These are phyloP conservation scores for Uria lomvia DNA, from an alignment of 2,113 vertebrate species.

Conservation along the genomic window DNA sequence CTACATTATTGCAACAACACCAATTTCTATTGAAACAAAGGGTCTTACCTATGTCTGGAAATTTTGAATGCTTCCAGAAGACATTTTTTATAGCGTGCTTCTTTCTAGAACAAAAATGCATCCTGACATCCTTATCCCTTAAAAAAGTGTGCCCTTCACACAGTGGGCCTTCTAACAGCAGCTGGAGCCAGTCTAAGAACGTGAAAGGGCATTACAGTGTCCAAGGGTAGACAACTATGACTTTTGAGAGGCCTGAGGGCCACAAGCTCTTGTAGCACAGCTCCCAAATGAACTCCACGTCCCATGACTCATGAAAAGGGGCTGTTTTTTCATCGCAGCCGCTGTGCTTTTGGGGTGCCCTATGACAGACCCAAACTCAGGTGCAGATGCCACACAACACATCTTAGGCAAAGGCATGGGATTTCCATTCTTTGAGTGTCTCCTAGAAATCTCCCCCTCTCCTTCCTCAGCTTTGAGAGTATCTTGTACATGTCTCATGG, in stretches of 20 bases:
- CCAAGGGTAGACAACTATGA: neutral
- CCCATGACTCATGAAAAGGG: neutral
- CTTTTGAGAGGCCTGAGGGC: neutral
- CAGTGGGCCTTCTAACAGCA: neutral
- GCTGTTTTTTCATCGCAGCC: neutral
- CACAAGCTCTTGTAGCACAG: neutral
- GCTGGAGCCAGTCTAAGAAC: neutral
- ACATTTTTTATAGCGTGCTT: neutral
- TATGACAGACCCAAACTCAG: neutral
- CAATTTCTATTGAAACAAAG: neutral
- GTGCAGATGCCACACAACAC: neutral
- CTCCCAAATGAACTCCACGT: neutral
- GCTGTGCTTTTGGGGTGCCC: neutral
- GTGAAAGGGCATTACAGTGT: neutral
- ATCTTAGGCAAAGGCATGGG: neutral
- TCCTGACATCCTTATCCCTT: neutral
- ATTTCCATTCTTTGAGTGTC: neutral
- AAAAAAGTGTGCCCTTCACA: neutral
- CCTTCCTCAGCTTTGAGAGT: neutral
- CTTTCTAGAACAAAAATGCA: neutral
- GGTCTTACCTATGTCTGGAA: neutral
- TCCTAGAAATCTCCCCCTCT: neutral
- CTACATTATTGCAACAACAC: neutral
- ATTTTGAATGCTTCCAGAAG: neutral
- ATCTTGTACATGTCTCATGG: neutral